Base-by-base conservation (phyloP, 2,113 vertebrate genomes). In the Aythya baeri region DNA sequence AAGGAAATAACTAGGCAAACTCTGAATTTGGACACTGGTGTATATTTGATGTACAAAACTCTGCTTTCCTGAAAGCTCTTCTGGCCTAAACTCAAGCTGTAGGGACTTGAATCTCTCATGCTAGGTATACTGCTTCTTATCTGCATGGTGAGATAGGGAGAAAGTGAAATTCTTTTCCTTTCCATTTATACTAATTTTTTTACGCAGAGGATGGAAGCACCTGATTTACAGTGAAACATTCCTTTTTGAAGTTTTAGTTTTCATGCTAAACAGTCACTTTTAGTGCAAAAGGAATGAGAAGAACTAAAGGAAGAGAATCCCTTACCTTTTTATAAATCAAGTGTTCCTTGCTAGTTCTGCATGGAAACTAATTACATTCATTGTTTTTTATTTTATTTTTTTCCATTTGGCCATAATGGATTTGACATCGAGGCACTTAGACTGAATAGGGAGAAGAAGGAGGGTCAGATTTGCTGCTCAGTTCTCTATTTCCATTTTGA, bases 401-500 rank as follows among this genome's bases (percentile, higher is more conserved):
- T 17, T 83, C 32, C 26, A 4, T 61, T 88, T 92, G 52, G 7
- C 17, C 20, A 31, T 46, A 74, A 38, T 38, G n/a, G 43, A 25
- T 87, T 87, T 83, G 38, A 7, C 62, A 70, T 31, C 63, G 36
- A 70, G 17, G 15, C 29, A 43, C 16, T n/a, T 15, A 20, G 29
- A 57, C 32, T 65, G 65, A 75, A 57, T 4, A 12, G 9, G 27
- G 26, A 58, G 43, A 61, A n/a, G 63, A 22, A 72, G 61, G 13
- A 59, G 58, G 23, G n/a, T 63, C 44, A 88, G 27, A 77, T 61
- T 78, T 92, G 36, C 36, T 72, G 71, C 9, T 92, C 36, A 55
- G 10, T 41, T 86, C 62, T 68, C 57, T 76, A 17, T 83, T 95
- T 77, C 55, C 32, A 46, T 80, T 93, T 94, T 93, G 80, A 96